Evolutionary conservation across 2,113 vertebrate genomes (phyloP).

Genomic region (Thunnus thynnus): DNA sequence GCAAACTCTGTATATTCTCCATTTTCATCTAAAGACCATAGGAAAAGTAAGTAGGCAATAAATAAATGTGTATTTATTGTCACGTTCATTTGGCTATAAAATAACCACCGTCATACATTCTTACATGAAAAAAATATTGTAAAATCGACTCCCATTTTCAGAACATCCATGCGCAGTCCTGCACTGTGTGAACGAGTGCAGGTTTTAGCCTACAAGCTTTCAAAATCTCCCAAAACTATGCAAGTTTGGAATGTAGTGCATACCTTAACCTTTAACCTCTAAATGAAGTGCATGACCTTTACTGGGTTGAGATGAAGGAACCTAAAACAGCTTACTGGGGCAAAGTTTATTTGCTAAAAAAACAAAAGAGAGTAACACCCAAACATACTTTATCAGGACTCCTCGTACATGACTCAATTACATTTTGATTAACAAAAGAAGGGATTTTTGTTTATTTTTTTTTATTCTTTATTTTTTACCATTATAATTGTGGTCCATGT

Average conservation of each 20-base stretch:
- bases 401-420: neutral
- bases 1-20: neutral
- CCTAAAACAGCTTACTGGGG: conserved; percentile 53
- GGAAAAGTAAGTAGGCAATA: neutral
- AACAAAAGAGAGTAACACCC: conserved; percentile 11
- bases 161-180: neutral
- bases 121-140: too few species aligned
- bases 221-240: conserved; percentile 32
- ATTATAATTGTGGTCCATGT: too few species aligned
- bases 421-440: too few species aligned
- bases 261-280: conserved; percentile 67
- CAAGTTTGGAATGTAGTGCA: conserved; percentile 66
- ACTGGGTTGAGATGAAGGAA: conserved; percentile 41
- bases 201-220: conserved; percentile 14
- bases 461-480: too few species aligned
- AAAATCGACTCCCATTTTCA: neutral
- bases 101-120: neutral
- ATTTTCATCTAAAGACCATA: neutral
- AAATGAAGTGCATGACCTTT: conserved; percentile 44
- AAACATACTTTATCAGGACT: neutral
- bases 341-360: conserved; percentile 69
- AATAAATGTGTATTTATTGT: neutral
- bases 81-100: neutral
- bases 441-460: too few species aligned
- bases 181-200: conserved; percentile 7